Conservation (phyloP, 2,888 invertebrate species). For the Athalia rosae region DNA sequence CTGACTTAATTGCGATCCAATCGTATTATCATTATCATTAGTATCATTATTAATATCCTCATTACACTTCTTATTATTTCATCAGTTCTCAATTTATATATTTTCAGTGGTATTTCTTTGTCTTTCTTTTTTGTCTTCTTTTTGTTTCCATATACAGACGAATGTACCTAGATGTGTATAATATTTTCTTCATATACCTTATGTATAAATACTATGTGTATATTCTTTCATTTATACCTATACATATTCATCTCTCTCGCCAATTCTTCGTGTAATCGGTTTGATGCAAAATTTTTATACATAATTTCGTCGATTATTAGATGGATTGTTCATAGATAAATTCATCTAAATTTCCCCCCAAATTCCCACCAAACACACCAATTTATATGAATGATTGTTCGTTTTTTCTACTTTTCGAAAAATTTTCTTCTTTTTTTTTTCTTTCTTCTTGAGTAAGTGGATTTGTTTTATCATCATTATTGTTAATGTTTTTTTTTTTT, state of each 20-base stretch:
- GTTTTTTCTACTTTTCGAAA: no score
- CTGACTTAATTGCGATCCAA: no score
- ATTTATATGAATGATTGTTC: no score
- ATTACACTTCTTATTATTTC: neutral
- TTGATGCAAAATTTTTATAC: neutral
- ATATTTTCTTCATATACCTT: neutral
- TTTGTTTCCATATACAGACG: conserved; percentile 49
- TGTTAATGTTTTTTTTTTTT: neutral
- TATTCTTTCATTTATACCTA: neutral
- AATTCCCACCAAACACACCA: no score
- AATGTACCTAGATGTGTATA: conserved; percentile 18
- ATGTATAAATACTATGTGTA: neutral
- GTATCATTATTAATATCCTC: conserved; percentile 50
- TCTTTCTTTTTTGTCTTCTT: conserved; percentile 38
- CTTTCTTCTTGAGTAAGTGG: no score
- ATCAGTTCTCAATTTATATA: neutral
- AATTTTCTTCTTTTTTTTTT: no score
- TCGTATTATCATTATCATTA: neutral
- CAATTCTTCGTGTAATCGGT: neutral
- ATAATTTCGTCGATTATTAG: no score
- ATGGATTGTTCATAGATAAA: neutral
- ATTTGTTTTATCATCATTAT: neutral
- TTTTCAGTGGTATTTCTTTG: conserved; percentile 49
- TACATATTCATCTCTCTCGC: neutral
- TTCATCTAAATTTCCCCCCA: neutral